Evolutionary conservation across 2,113 vertebrate species (phyloP).

Genomic region (Cryptotis parvus): DNA sequence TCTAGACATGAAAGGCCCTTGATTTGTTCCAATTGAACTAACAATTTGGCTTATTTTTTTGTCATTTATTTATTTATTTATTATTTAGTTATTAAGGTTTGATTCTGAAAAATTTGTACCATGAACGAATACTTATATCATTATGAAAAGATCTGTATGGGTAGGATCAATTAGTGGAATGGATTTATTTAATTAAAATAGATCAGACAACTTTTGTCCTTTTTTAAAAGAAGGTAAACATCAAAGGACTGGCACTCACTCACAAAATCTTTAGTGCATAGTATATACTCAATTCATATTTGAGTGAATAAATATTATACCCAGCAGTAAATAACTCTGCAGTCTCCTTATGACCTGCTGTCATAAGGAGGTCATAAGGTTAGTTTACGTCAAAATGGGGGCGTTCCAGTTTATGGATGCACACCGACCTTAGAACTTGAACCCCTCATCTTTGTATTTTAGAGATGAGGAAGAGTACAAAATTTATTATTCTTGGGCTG

Average conservation of each 20-base stretch:
- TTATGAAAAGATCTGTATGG: not conserved
- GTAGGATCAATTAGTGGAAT: not conserved
- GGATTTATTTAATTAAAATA: not conserved
- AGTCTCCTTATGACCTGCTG: fast-evolving
- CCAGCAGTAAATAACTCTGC: not conserved
- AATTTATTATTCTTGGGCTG: too few relatives aligned
- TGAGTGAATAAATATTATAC: not conserved
- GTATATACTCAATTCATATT: not conserved
- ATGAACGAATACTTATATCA: not conserved
- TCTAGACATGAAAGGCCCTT: not conserved
- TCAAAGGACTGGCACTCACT: not conserved
- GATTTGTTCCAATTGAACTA: not conserved
- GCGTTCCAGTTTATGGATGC: too few relatives aligned
- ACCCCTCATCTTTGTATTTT: too few relatives aligned
- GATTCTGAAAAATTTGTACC: constrained; percentile 33
- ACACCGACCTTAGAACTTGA: too few relatives aligned
- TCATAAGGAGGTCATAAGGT: too few relatives aligned
- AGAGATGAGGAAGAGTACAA: not conserved
- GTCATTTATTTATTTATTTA: too few relatives aligned
- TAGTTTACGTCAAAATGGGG: too few relatives aligned
- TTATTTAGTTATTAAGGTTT: not conserved
- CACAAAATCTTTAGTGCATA: not conserved
- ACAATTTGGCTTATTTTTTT: not conserved
- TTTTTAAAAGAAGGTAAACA: not conserved
- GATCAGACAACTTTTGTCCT: too few relatives aligned